Base-by-base conservation (phyloP, 2,797 vertebrate species). In the Botia almorhae region DNA sequence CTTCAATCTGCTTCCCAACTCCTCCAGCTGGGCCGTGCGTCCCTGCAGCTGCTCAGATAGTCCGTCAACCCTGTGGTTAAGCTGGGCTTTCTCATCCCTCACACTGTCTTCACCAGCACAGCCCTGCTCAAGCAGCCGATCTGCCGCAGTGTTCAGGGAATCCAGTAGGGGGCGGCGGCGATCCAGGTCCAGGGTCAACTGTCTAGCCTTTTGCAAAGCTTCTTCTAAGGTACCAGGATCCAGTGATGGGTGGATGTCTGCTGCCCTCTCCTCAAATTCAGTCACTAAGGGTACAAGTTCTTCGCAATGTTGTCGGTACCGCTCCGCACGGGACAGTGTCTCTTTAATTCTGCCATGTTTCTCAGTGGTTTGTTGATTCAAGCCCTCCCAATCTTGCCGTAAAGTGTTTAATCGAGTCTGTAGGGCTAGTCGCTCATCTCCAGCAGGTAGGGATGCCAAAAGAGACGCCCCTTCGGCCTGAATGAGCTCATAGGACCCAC, bases 401-500 rank as follows among this genome's bases (percentile, higher is more conserved):
- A 99, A 86, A 82, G 91, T 84, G 26, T 89, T 82, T 78, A 99
- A 88, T 17, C 96, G 95, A 82, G 90, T 91, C 88, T 99, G 96
- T 85, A 98, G 91, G 10, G 91, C 88, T 2, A 90, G 90, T 48
- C 94, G 95, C 69, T 99, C 98, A 74, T 96, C 95, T 11, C 96
- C 96, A 4, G 96, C 95, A 0, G 94, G 92, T 1, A 97, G 94
- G 0, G 96, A 93, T 48, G 96, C 95, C 29, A 98, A 92, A 73
- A 99, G 88, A 60, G 96, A 94, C 0, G 92, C 94, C 0, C 97
- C 97, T 87, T 99, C 96, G 0, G 95, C 93, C 82, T 97, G 94
- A 19, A 99, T 95, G 86, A 99, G 96, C 89, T 99, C 97, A 0
- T 99, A 99, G 82, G 97, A 94, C 8, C 98, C 98, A 0, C 96